These are phyloP conservation scores for Perizoma affinitatum DNA, from an alignment of 2,888 invertebrate species.

Conservation along the genomic window DNA sequence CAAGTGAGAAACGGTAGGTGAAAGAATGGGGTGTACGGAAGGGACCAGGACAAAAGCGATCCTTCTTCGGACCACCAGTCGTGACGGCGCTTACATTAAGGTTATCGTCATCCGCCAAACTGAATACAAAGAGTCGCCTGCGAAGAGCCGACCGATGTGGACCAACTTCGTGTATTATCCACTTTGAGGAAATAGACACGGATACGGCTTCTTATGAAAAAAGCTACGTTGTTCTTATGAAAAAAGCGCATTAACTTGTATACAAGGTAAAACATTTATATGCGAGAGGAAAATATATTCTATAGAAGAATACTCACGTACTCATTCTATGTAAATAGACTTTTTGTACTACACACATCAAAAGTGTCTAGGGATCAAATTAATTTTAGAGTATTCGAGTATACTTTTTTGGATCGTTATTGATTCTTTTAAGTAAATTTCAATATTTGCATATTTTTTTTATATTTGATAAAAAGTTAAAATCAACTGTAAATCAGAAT, in stretches of 20 bases:
- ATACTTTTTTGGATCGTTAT: too few relatives aligned
- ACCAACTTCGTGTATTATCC: constrained; percentile 70
- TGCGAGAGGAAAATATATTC: constrained; percentile 28
- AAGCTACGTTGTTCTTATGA: constrained; percentile 47
- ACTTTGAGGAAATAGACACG: constrained; percentile 61
- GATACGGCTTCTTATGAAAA: constrained; percentile 49
- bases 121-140: constrained; percentile 74
- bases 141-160: constrained; percentile 73
- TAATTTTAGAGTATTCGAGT: too few relatives aligned
- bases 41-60: constrained; percentile 81
- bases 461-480: too few relatives aligned
- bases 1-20: constrained; percentile 81
- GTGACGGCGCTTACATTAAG: constrained; percentile 83
- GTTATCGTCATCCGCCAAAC: constrained; percentile 83
- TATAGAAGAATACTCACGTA: constrained; percentile 12
- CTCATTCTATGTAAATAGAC: too few relatives aligned
- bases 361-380: too few relatives aligned
- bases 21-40: constrained; percentile 78
- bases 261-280: constrained; percentile 34
- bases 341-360: too few relatives aligned
- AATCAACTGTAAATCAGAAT: too few relatives aligned
- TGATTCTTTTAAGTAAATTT: too few relatives aligned
- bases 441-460: too few relatives aligned
- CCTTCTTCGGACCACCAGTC: constrained; percentile 81
- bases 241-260: constrained; percentile 44